These are phyloP conservation scores for Iselma pallidipennis DNA, from an alignment of 2,888 invertebrate species.

Conservation along the genomic window DNA sequence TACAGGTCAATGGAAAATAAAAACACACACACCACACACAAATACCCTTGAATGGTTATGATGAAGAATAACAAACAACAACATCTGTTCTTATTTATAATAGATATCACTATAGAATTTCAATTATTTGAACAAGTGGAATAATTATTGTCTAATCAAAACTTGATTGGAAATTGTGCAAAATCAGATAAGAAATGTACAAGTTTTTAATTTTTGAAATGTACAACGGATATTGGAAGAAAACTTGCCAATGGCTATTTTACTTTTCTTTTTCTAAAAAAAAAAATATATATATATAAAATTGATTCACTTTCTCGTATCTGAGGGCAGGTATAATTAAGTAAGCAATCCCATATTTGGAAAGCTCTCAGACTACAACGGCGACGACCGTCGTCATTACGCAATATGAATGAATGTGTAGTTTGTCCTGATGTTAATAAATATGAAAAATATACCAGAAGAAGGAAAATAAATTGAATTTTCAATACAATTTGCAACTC, in stretches of 20 bases:
- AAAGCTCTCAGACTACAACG: not conserved
- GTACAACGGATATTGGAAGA: too few relatives aligned
- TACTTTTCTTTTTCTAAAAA: not conserved
- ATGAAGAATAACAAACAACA: not conserved
- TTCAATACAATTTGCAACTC: too few relatives aligned
- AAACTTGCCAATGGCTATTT: not conserved
- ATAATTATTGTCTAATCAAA: not conserved
- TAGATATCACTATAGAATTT: not conserved
- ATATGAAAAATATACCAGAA: too few relatives aligned
- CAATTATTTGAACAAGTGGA: not conserved
- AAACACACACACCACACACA: too few relatives aligned
- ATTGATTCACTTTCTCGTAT: not conserved
- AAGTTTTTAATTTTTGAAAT: too few relatives aligned
- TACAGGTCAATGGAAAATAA: conserved; percentile 1
- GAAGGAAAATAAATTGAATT: too few relatives aligned
- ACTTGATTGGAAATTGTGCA: not conserved
- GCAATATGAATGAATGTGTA: not conserved
- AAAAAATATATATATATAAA: not conserved
- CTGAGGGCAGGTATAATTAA: not conserved
- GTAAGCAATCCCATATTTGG: not conserved
- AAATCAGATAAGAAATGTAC: not conserved
- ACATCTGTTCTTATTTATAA: conserved; percentile 1
- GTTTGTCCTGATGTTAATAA: too few relatives aligned
- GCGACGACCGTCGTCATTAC: not conserved
- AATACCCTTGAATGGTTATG: not conserved